A percentile compares a stretch with the other conserved stretches of the same genome.
Evolutionary conservation across 2,888 invertebrate genomes (phyloP).

Genomic region (Oeneis ivallda): DNA sequence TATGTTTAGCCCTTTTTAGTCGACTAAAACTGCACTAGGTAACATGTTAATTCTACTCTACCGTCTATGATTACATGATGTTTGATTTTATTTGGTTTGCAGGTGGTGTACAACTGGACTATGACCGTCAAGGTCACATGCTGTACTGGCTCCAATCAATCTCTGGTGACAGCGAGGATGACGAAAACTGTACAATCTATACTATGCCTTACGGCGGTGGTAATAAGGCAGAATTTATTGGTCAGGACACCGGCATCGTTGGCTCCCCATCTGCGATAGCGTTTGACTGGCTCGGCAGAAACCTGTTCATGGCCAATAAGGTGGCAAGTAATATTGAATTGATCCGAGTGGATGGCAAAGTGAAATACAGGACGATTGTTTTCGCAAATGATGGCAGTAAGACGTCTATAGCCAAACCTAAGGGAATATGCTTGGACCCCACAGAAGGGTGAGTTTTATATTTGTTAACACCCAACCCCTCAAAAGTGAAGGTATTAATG

Average conservation of each 20-base stretch:
- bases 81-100: conserved; percentile 51
- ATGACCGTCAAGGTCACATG: conserved; percentile 91
- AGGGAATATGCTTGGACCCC: conserved; percentile 94
- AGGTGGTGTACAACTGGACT: conserved; percentile 94
- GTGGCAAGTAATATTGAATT: conserved; percentile 95
- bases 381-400: conserved; percentile 94
- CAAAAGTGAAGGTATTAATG: too few relatives aligned
- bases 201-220: conserved; percentile 92
- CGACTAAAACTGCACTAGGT: neutral
- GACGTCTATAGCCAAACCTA: conserved; percentile 93
- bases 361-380: conserved; percentile 91
- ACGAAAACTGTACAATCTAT: conserved; percentile 93
- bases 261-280: conserved; percentile 96
- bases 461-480: too few relatives aligned
- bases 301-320: conserved; percentile 95
- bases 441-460: conserved; percentile 89
- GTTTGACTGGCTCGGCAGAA: conserved; percentile 98
- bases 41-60: neutral
- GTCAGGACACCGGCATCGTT: conserved; percentile 91
- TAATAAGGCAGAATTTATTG: conserved; percentile 87
- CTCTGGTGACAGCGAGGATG: conserved; percentile 85
- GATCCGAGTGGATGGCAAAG: conserved; percentile 91
- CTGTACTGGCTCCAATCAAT: conserved; percentile 93
- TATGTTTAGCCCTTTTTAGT: neutral
- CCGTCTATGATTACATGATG: neutral